A percentile compares a stretch with the other conserved stretches of the same genome.
Conservation (phyloP, 1,140 invertebrate species). For the Euura lappo region DNA sequence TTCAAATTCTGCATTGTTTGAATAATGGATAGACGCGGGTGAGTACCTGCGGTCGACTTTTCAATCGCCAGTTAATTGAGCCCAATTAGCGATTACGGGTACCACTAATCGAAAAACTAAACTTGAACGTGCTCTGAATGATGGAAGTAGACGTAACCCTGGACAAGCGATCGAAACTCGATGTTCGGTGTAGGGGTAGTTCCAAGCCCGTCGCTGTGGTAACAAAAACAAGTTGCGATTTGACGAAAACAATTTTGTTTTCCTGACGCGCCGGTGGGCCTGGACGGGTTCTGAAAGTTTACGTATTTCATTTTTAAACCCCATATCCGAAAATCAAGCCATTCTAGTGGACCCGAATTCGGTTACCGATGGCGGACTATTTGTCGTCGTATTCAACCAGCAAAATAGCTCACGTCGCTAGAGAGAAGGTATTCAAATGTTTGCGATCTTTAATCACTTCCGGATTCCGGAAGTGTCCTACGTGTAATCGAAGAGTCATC, state of each 20-base stretch:
- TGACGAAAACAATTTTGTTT: background rate
- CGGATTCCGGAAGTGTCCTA: too few species aligned
- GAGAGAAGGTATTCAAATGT: background rate
- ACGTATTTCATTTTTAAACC: background rate
- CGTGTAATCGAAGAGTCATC: too few species aligned
- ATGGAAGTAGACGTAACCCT: background rate
- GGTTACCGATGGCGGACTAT: background rate
- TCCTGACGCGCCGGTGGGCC: background rate
- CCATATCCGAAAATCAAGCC: background rate
- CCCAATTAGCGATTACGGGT: background rate
- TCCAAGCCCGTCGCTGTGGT: background rate
- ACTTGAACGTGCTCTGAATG: background rate
- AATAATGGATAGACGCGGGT: too few species aligned
- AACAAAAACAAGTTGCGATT: background rate
- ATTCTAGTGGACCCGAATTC: background rate
- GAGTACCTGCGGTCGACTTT: too few species aligned
- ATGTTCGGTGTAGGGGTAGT: background rate
- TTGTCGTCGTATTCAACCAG: background rate
- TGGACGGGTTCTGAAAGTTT: too few species aligned
- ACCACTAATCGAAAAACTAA: background rate
- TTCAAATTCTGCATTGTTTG: too few species aligned
- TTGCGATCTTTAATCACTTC: too few species aligned
- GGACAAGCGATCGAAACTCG: background rate
- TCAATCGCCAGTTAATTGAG: background rate
- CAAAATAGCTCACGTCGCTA: conserved; percentile 4